Evolutionary conservation across 2,888 invertebrate genomes (phyloP).

Genomic region (Halocaridina rubra): DNA sequence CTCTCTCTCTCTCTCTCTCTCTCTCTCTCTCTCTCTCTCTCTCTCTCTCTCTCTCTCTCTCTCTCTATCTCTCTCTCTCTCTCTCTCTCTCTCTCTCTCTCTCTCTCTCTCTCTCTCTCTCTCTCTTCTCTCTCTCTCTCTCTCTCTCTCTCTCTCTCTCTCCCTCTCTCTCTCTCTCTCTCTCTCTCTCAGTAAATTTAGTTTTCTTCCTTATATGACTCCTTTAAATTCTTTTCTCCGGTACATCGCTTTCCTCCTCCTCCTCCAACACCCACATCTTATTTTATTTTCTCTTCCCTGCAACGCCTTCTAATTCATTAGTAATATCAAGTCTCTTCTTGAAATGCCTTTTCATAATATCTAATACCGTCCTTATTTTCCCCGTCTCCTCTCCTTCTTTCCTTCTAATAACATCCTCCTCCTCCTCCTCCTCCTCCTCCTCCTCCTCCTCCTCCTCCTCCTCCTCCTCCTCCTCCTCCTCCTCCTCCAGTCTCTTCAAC

Average conservation of each 20-base stretch:
- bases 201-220: not conserved
- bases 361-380: not conserved
- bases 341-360: not conserved
- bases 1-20: slow-evolving; percentile 21
- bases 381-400: not conserved
- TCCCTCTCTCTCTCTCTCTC: not conserved
- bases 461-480: not conserved
- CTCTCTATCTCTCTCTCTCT: not conserved
- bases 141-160: slow-evolving; percentile 2
- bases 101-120: not conserved
- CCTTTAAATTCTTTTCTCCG: not conserved
- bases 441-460: not conserved
- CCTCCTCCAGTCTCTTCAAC: not conserved
- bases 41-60: not conserved
- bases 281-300: not conserved
- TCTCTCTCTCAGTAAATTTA: not conserved
- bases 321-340: not conserved
- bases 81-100: not conserved
- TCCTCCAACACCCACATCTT: not conserved
- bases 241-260: too few species aligned
- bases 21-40: slow-evolving; percentile 9
- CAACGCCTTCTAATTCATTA: not conserved
- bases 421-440: too few species aligned
- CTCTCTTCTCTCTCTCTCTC: slow-evolving; percentile 9
- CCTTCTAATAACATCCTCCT: too few species aligned